Conservation (phyloP, 1,140 invertebrate genomes). For the Acromyrmex echinatior region DNA sequence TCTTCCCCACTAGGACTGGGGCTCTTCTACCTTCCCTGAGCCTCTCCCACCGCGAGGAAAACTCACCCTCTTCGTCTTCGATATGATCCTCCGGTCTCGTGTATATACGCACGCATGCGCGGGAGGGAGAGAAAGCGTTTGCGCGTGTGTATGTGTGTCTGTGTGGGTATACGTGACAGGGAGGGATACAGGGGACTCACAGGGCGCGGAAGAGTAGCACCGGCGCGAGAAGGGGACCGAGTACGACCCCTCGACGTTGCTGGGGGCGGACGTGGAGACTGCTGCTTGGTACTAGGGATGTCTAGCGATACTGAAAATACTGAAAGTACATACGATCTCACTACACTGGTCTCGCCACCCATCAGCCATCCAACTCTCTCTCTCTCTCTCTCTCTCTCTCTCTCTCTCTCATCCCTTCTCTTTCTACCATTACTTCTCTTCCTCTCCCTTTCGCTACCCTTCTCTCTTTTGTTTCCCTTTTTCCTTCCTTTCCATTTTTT, state of each 20-base stretch:
- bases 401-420: neutral
- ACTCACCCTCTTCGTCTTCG: slow-evolving; percentile 61
- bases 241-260: slow-evolving; percentile 85
- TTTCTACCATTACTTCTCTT: neutral
- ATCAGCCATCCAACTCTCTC: neutral
- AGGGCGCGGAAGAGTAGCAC: slow-evolving; percentile 66
- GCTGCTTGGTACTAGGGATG: slow-evolving; percentile 70
- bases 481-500: neutral
- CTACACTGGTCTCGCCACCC: slow-evolving; percentile 21
- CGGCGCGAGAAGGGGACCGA: slow-evolving; percentile 77
- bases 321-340: slow-evolving; percentile 46
- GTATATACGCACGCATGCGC: neutral
- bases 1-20: slow-evolving; percentile 32
- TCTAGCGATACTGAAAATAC: slow-evolving; percentile 72
- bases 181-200: slow-evolving; percentile 67
- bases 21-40: slow-evolving; percentile 57
- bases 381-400: neutral
- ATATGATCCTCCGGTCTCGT: slow-evolving; percentile 36
- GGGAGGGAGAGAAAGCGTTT: neutral
- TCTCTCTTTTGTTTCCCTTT: neutral
- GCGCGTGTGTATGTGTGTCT: neutral
- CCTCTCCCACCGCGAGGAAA: slow-evolving; percentile 63
- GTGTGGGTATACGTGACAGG: slow-evolving; percentile 54
- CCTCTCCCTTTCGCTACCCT: neutral
- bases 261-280: slow-evolving; percentile 73